Percentiles rank a stretch among this genome's conserved stretches.
phyloP scores from a whole-genome alignment of 2,888 invertebrate genomes.

The Taenaris catops region DNA sequence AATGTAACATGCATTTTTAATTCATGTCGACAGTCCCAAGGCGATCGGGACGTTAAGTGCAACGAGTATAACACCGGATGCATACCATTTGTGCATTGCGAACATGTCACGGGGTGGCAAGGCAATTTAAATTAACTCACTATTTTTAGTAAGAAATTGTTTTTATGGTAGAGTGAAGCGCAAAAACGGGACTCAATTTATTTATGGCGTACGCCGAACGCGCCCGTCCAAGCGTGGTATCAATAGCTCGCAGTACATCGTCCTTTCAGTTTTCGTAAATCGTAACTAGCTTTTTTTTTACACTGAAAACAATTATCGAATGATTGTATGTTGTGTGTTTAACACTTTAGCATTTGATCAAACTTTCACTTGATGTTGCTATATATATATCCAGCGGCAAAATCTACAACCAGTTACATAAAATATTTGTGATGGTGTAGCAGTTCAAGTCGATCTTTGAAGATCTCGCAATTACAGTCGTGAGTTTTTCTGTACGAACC shows the following conservation, averaged over 20 bases:
- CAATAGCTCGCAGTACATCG: slow-evolving; percentile 20
- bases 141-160: slow-evolving; percentile 16
- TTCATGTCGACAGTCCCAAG: slow-evolving; percentile 65
- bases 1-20: slow-evolving; percentile 73
- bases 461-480: no score
- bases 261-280: no score
- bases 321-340: no score
- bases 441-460: no score
- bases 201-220: slow-evolving; percentile 18
- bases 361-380: no score
- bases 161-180: slow-evolving; percentile 18
- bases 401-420: no score
- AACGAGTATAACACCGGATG: slow-evolving; percentile 4
- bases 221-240: slow-evolving; percentile 17
- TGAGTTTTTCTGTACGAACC: no score
- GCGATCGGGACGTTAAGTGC: slow-evolving; percentile 42
- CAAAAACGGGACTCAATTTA: slow-evolving; percentile 21
- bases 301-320: no score
- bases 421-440: no score
- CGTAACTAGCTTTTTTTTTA: no score
- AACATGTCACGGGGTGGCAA: slow-evolving; percentile 16
- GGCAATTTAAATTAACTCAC: slow-evolving; percentile 22
- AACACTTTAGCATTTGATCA: no score
- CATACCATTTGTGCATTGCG: slow-evolving; percentile 15
- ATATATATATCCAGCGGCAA: no score